phyloP scores from a whole-genome alignment of 92 coral and sea anemone genomes.

The Plumapathes pennacea region DNA sequence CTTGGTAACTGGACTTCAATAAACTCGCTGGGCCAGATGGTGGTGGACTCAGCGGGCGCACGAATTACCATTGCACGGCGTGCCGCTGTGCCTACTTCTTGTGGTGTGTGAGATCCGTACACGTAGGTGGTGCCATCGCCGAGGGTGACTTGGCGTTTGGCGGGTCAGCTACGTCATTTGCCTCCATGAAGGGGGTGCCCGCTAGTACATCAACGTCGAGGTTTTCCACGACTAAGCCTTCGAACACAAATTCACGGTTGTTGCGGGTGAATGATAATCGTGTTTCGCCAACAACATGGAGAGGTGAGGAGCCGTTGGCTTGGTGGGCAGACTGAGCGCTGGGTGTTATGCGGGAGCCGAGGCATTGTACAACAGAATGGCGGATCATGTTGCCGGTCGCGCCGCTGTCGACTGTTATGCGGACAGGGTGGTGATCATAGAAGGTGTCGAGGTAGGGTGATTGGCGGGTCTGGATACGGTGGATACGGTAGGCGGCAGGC shows the following conservation, averaged over 20 bases:
- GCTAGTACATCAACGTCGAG: constrained; percentile 51
- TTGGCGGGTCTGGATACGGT: constrained; percentile 13
- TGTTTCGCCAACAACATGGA: constrained; percentile 26
- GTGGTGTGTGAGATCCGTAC: constrained; percentile 23
- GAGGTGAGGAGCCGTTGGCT: constrained; percentile 37
- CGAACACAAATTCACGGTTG: constrained; percentile 18
- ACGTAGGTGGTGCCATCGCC: constrained; percentile 25
- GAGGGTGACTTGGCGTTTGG: constrained; percentile 22
- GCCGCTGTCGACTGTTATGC: constrained; percentile 13
- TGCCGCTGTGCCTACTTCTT: constrained; percentile 6
- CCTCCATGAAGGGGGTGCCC: constrained; percentile 37
- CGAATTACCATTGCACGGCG: constrained; percentile 53
- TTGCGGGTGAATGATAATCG: neutral
- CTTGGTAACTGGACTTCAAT: constrained; percentile 34
- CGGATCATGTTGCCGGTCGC: constrained; percentile 45
- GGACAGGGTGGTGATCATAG: constrained; percentile 10
- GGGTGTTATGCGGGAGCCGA: neutral
- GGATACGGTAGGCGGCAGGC: constrained; percentile 1
- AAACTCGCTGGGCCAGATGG: constrained; percentile 56
- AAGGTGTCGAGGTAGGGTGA: constrained; percentile 27
- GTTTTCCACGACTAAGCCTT: constrained; percentile 40
- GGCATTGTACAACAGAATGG: constrained; percentile 8
- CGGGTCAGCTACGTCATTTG: constrained; percentile 38
- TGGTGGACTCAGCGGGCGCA: constrained; percentile 34
- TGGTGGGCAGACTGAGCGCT: constrained; percentile 32